Evolutionary conservation across 2,888 invertebrate genomes (phyloP).

Genomic region (Drosophila phalerata): DNA sequence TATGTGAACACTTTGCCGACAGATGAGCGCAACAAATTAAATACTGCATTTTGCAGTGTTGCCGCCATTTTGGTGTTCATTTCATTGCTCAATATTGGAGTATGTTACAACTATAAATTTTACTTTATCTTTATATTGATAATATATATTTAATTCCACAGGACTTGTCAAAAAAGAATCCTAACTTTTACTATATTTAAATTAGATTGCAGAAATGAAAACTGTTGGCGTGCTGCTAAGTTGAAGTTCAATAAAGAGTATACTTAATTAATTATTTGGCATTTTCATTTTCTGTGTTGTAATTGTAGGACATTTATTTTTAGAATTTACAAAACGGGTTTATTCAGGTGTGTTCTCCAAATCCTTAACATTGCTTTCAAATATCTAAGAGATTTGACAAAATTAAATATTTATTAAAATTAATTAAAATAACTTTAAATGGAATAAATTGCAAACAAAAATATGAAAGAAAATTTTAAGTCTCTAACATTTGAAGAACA

Average conservation of each 20-base stretch:
- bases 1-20: constrained; percentile 19
- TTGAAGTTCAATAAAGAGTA: background rate
- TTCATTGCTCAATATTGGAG: constrained; percentile 32
- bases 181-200: constrained; percentile 66
- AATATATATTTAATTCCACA: constrained; percentile 13
- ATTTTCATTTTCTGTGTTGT: background rate
- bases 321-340: background rate
- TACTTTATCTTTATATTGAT: no score
- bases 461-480: no score
- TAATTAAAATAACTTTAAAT: no score
- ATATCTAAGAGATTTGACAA: no score
- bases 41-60: background rate
- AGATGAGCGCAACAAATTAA: background rate
- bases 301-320: no score
- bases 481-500: no score
- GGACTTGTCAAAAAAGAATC: constrained; percentile 52
- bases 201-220: background rate
- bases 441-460: no score
- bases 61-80: constrained; percentile 7
- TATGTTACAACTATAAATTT: constrained; percentile 19
- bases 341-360: no score
- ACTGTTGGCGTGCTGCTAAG: background rate
- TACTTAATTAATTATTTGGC: constrained; percentile 1
- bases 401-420: no score
- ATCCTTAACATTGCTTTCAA: no score